These are phyloP conservation scores for Tipula confusa DNA, from an alignment of 2,888 invertebrate genomes.

Conservation along the genomic window DNA sequence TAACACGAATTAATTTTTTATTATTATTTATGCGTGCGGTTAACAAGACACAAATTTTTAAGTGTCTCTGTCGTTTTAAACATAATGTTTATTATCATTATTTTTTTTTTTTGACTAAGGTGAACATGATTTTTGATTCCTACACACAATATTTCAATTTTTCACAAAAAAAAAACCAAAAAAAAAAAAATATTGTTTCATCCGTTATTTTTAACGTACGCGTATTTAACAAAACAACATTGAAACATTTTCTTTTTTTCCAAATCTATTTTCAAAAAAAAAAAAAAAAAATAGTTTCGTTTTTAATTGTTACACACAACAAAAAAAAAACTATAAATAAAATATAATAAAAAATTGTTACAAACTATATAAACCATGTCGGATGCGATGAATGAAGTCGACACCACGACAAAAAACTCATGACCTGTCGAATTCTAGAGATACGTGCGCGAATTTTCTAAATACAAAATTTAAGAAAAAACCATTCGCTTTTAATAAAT, in stretches of 20 bases:
- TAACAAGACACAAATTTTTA: conserved; percentile 12
- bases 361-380: neutral
- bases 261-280: conserved; percentile 25
- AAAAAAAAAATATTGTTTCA: no score
- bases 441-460: neutral
- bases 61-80: neutral
- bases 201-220: neutral
- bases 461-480: neutral
- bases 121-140: neutral
- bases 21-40: neutral
- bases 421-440: neutral
- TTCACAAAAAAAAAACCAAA: neutral
- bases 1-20: neutral
- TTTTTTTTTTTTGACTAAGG: neutral
- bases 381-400: neutral
- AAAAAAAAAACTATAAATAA: conserved; percentile 8
- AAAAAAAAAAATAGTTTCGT: neutral
- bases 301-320: neutral
- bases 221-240: neutral
- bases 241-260: neutral
- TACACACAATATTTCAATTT: neutral
- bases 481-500: neutral
- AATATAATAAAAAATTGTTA: neutral
- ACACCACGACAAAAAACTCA: neutral
- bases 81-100: neutral